A percentile compares a stretch with the other conserved stretches of the same genome.
Conservation (phyloP, 2,113 vertebrate species). For the Nicator chloris region DNA sequence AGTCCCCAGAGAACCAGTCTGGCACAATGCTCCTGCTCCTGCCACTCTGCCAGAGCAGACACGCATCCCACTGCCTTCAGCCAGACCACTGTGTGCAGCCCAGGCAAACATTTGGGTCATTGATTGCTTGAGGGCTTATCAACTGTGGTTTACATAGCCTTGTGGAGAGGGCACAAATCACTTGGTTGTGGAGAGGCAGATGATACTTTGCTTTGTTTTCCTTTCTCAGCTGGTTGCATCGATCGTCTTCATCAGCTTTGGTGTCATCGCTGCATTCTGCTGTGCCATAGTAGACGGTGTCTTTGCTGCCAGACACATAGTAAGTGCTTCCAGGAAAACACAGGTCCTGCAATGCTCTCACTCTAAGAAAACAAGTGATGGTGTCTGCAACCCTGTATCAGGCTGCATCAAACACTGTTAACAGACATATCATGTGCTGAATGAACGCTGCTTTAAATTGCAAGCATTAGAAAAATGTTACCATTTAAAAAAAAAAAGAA, state of each 20-base stretch:
- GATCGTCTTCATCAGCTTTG: slow-evolving; percentile 98
- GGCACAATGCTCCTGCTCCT: background rate
- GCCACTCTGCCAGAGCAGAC: background rate
- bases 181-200: background rate
- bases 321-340: slow-evolving; percentile 77
- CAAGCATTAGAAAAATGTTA: background rate
- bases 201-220: slow-evolving; percentile 44
- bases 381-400: fast-evolving
- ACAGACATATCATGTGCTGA: background rate
- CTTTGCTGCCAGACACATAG: slow-evolving; percentile 96
- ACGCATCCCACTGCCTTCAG: background rate
- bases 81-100: background rate
- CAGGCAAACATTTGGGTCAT: background rate
- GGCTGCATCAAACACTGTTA: background rate
- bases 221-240: slow-evolving; percentile 90
- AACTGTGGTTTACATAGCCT: background rate
- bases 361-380: background rate
- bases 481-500: too few species aligned
- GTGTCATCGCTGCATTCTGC: slow-evolving; percentile 96
- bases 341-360: background rate
- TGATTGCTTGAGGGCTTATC: background rate
- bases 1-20: background rate
- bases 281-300: slow-evolving; percentile 97
- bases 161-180: background rate
- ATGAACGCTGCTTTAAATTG: background rate